Conservation (phyloP, 2,113 vertebrate genomes). For the Labrus mixtus region DNA sequence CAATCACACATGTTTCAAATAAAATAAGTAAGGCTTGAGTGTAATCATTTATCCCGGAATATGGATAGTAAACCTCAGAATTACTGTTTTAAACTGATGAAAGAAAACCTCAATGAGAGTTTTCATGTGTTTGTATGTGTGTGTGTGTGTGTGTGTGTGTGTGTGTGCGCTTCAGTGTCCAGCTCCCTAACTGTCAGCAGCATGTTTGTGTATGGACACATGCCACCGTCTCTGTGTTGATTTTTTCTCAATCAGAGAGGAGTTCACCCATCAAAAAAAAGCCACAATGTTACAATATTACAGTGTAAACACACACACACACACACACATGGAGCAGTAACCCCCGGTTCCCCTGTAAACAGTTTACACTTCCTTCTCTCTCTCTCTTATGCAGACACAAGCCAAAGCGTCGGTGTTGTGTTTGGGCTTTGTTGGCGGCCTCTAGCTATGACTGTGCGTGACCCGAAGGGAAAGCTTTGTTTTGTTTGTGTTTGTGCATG, state of each 20-base stretch:
- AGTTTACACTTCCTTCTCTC: conserved; percentile 71
- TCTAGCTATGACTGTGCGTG: conserved; percentile 39
- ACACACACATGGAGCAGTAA: conserved; percentile 49
- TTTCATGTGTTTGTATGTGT: not conserved
- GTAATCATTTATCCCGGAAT: not conserved
- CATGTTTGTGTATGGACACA: conserved; percentile 57
- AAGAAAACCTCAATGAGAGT: not conserved
- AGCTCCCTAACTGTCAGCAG: conserved; percentile 34
- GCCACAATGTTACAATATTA: conserved; percentile 55
- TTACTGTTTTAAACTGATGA: not conserved
- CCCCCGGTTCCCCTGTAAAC: conserved; percentile 72
- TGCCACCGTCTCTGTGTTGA: conserved; percentile 68
- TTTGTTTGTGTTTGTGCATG: conserved; percentile 31
- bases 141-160: not conserved
- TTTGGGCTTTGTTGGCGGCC: conserved; percentile 70
- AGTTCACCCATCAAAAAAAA: conserved; percentile 66
- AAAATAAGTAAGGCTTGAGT: not conserved
- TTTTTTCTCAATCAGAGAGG: conserved; percentile 66
- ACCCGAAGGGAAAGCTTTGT: conserved; percentile 13
- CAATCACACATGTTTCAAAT: conserved; percentile 1
- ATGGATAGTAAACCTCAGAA: not conserved
- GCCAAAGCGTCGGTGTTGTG: conserved; percentile 76
- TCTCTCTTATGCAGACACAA: conserved; percentile 63
- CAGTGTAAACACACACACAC: conserved; percentile 53
- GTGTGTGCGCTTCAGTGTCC: conserved; percentile 15